Evolutionary conservation across 2,797 vertebrate species (phyloP), one percentile per base, ranked within the genome.

Genomic region (Uromys caudimaculatus): DNA sequence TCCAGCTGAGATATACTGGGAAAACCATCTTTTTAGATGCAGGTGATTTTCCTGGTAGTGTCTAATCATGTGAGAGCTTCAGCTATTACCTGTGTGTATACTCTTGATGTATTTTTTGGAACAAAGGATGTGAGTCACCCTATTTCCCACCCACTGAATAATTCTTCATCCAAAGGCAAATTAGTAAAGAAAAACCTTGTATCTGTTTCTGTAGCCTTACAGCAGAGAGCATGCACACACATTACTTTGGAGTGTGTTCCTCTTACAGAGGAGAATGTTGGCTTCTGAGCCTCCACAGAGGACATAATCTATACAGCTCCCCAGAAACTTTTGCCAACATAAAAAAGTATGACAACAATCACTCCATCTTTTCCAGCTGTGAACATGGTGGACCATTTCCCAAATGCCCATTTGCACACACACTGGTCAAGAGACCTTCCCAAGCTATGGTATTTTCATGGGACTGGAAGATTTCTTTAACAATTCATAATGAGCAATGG

Each of bases 281-380:
- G 91, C 88, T 95, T 93, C 89, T 60, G 89, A 96, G 78, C 29
- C 52, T 67, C 67, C 56, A 88, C 0, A 10, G 81, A 97, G 91
- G 94, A 94, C 89, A 60, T 97, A 98, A 98, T 97, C 78, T 75
- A 96, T 97, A 93, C 62, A 86, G 82, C 76, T 96, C 97, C 97
- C 95, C 87, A 95, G 98, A 97, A 98, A 94, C 44, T 98, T 98
- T 93, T 97, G 96, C 93, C 97, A 97, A 97, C 91, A 97, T 98
- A 95, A 98, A 97, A 97, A 95, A 97, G 76, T 76, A 47, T 90
- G 96, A 97, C 95, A 97, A 91, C 87, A 97, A 96, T 78, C 56
- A 3, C 82, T 97, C 96, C 97, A 90, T 95, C 78, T 87, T 50
- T 97, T 97, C 96, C 93, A 97, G 77, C 92, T 98, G 94, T 97